Evolutionary conservation across 2,888 invertebrate genomes (phyloP).

Genomic region (Drosophila borealis): DNA sequence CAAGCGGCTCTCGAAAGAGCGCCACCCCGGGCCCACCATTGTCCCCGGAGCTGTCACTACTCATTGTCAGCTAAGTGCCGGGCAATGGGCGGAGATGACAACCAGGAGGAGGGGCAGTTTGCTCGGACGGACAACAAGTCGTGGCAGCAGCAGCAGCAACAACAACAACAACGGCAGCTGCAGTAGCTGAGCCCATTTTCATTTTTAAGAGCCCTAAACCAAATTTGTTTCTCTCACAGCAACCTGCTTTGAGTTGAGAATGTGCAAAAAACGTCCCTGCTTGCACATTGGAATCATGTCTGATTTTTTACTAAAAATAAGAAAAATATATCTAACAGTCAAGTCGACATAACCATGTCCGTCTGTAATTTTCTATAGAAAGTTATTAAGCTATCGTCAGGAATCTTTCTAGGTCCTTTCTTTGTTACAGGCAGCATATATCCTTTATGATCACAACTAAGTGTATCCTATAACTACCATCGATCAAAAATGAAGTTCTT

Average conservation of each 20-base stretch:
- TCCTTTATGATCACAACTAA: too few species aligned
- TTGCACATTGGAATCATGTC: slow-evolving; percentile 56
- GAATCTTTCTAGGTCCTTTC: too few species aligned
- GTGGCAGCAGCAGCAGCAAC: slow-evolving; percentile 22
- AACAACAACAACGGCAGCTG: slow-evolving; percentile 2
- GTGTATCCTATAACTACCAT: too few species aligned
- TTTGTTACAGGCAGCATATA: too few species aligned
- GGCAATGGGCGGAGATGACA: slow-evolving; percentile 48
- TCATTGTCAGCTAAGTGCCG: slow-evolving; percentile 76
- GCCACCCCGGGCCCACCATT: slow-evolving; percentile 29
- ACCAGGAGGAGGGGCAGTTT: slow-evolving; percentile 12
- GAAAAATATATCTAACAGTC: too few species aligned
- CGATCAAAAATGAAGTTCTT: too few species aligned
- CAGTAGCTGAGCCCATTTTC: slow-evolving; percentile 61
- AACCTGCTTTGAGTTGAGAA: slow-evolving; percentile 55
- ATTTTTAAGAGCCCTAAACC: slow-evolving; percentile 71
- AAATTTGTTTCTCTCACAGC: slow-evolving; percentile 60
- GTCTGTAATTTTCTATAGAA: too few species aligned
- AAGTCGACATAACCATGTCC: too few species aligned
- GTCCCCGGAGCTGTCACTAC: slow-evolving; percentile 67
- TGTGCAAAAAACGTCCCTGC: slow-evolving; percentile 51
- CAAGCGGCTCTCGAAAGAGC: slow-evolving; percentile 65
- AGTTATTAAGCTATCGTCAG: too few species aligned
- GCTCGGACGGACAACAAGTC: slow-evolving; percentile 48
- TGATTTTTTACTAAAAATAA: too few species aligned